These are phyloP conservation scores for Orussus abietinus DNA, from an alignment of 1,140 invertebrate species.

Conservation along the genomic window DNA sequence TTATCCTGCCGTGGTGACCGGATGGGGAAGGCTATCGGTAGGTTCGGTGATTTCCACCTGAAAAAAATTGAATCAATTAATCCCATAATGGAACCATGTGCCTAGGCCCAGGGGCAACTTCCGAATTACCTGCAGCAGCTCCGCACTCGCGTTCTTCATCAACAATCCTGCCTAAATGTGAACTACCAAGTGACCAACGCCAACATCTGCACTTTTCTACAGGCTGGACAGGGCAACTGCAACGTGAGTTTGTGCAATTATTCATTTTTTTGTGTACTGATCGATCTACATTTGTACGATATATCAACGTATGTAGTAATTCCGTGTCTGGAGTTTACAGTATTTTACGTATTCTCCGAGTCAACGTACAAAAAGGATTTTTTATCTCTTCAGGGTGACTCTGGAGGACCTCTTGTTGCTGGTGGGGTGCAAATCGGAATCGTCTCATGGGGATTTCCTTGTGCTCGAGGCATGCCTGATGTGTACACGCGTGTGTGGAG, in stretches of 20 bases:
- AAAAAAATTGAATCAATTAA: neutral
- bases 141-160: constrained; percentile 39
- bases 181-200: constrained; percentile 35
- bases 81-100: neutral
- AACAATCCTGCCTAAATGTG: constrained; percentile 32
- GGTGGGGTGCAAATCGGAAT: constrained; percentile 46
- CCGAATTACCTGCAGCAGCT: constrained; percentile 50
- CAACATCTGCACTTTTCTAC: constrained; percentile 51
- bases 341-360: too few species aligned
- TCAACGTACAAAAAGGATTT: too few species aligned
- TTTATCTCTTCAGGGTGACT: constrained; percentile 29
- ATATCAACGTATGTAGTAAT: too few species aligned
- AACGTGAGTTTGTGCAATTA: constrained; percentile 41
- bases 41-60: constrained; percentile 16
- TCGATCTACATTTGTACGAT: too few species aligned
- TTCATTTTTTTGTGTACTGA: too few species aligned
- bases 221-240: constrained; percentile 50
- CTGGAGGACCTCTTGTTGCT: constrained; percentile 50
- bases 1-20: constrained; percentile 34
- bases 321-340: neutral
- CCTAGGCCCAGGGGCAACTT: constrained; percentile 40
- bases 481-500: constrained; percentile 53
- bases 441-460: constrained; percentile 59
- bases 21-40: constrained; percentile 50
- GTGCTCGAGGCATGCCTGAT: constrained; percentile 55